Evolutionary conservation across 2,113 vertebrate species (phyloP), one percentile per base, ranked within the genome.

Genomic region (Antennarius striatus): DNA sequence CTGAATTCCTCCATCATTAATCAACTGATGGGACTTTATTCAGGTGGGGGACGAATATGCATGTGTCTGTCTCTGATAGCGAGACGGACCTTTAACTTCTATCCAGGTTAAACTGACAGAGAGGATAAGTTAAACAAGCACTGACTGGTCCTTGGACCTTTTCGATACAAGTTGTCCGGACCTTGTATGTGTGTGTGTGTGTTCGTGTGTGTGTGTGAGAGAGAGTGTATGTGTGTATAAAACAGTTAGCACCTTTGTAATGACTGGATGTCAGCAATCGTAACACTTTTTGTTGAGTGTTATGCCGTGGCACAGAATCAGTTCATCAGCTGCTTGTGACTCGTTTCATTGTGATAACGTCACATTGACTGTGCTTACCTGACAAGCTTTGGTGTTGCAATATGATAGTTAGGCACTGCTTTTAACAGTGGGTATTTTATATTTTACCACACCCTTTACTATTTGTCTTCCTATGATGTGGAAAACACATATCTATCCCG

Each of bases 401-500:
- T 90, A 91, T 87, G 81, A 90, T 90, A 86, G 86, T 79, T 89
- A 87, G 85, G 88, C 89, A 89, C 87, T 88, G 87, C 90, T 90
- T 91, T 89, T 80, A 78, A 86, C 83, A 86, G 88, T 88, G 90
- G 71, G 80, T 90, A 83, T 90, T 91, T 89, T 89, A 69, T 90
- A 88, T 87, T 90, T 89, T 80, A 88, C 89, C 83, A 86, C 83
- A 71, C 85, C 91, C 88, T 91, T 87, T 90, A 89, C 88, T 86
- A 91, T 91, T 83, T 80, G 92, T 93, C 91, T 93, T 93, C 92
- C 92, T 92, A 90, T 71, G 75, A 87, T 89, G 80, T 91, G 89
- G 82, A 83, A 64, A 86, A 86, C 88, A 90, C 88, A 88, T 87
- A 89, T 89, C 79, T 90, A 88, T 87, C 86, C 89, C 74, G 77